Conservation (phyloP, 2,888 invertebrate genomes). For the Alcis repandata region DNA sequence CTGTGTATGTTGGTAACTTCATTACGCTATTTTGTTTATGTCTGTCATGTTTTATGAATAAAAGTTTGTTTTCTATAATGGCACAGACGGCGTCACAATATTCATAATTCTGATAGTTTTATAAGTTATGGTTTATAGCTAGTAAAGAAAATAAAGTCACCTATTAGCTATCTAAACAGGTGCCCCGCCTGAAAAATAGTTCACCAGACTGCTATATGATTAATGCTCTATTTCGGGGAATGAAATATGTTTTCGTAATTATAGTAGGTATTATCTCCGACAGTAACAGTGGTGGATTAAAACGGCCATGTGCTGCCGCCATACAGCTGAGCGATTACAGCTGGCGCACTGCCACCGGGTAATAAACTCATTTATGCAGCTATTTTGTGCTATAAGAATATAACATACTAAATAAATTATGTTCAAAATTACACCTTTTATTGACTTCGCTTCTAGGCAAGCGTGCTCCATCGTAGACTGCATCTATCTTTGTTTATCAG, state of each 20-base stretch:
- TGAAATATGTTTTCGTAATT: slow-evolving; percentile 60
- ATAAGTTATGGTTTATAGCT: too few species aligned
- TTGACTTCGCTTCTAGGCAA: too few species aligned
- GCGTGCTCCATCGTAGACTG: too few species aligned
- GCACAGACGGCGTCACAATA: too few species aligned
- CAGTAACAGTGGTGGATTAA: slow-evolving; percentile 61
- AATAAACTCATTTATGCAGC: slow-evolving; percentile 37
- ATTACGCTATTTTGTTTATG: too few species aligned
- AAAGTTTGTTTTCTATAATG: too few species aligned
- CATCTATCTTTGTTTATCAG: too few species aligned
- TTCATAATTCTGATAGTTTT: too few species aligned
- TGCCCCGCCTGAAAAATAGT: slow-evolving; percentile 15
- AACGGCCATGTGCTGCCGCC: slow-evolving; percentile 68
- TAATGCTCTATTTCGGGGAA: slow-evolving; percentile 51
- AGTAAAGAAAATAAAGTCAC: neutral
- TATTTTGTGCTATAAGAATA: slow-evolving; percentile 11
- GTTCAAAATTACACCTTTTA: too few species aligned
- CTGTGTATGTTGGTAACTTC: too few species aligned
- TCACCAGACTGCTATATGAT: slow-evolving; percentile 24
- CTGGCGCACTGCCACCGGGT: slow-evolving; percentile 68
- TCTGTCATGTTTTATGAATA: too few species aligned
- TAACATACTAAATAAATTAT: neutral
- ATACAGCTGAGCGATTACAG: slow-evolving; percentile 56
- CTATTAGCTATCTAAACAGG: neutral
- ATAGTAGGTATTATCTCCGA: slow-evolving; percentile 48